Evolutionary conservation across 1,140 invertebrate genomes (phyloP), one percentile per base, ranked within the genome.

Genomic region (Teleogryllus occipitalis): DNA sequence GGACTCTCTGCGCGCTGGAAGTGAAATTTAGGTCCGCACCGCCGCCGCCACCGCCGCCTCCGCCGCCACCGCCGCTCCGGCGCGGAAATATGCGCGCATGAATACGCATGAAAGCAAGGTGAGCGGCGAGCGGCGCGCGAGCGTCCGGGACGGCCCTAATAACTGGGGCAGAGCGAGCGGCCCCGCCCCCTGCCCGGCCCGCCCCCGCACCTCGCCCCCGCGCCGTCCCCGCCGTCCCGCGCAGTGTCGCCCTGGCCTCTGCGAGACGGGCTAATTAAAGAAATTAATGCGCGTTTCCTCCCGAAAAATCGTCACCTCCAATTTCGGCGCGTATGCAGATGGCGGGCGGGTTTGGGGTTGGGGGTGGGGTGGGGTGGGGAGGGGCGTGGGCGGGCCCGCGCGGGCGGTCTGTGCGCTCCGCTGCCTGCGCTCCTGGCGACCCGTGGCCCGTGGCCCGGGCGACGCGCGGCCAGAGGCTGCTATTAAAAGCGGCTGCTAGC

Each of bases 81-180:
- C 54, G 54, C 18, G 10, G 54, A 2, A 18, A 65, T 65, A 7
- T 7, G 54, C 54, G 54, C 54, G 2, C 1, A 65, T 65, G 54
- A 65, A 65, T 65, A 65, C 54, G 54, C 54, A 65, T 65, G 54
- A 65, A 65, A 65, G 54, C 54, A 65, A 65, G 49, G 54, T 65
- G 54, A 65, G 54, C 54, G 54, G 54, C 54, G 54, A 65, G 54
- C 54, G 54, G 54, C 54, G 54, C 54, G 18, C 10, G 10, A 18
- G 54, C 54, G 10, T 65, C 10, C 18, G 18, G 54, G 54, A 65
- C 54, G 54, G 54, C 18, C 54, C 54, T 65, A 65, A 65, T 3
- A 3, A 65, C 1, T 7, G 1, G 54, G 54, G 18, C 54, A 65
- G 54, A 65, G 54, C 54, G 18, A 18, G 54, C 54, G 18, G 27